Evolutionary conservation across 2,113 vertebrate species (phyloP).

Genomic region (Chaetorhynchus papuensis): DNA sequence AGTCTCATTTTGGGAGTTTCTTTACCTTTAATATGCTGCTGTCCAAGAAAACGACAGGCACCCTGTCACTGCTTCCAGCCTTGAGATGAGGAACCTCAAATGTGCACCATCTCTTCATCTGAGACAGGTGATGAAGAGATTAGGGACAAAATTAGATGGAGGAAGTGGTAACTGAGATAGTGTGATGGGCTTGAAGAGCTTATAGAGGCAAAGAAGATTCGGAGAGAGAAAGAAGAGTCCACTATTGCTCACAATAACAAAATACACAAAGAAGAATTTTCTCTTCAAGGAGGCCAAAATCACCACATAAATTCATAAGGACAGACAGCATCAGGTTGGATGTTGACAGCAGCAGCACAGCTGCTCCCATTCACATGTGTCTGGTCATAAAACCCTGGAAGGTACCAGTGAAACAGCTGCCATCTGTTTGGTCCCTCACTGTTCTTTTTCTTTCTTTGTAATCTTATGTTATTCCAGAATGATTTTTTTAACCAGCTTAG

Average conservation of each 20-base stretch:
- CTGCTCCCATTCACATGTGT: background rate
- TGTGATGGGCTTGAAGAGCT: background rate
- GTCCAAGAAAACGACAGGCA: background rate
- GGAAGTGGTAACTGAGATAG: background rate
- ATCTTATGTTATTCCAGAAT: background rate
- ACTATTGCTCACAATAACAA: background rate
- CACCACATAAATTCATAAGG: background rate
- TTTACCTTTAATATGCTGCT: background rate
- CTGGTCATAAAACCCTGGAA: background rate
- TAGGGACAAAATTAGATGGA: background rate
- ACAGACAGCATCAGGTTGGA: background rate
- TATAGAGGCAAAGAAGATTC: background rate
- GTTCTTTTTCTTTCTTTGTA: background rate
- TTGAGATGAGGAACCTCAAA: background rate
- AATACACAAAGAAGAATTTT: background rate
- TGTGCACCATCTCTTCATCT: fast-evolving
- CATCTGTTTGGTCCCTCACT: background rate
- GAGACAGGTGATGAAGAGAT: background rate
- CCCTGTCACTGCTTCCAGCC: background rate
- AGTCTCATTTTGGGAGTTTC: background rate
- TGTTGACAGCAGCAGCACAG: background rate
- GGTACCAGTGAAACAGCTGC: background rate
- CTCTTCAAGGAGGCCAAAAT: background rate
- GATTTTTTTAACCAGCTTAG: background rate
- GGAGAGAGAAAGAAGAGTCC: background rate